Base-by-base conservation (phyloP, 2,113 vertebrate genomes). In the Narcine bancroftii region DNA sequence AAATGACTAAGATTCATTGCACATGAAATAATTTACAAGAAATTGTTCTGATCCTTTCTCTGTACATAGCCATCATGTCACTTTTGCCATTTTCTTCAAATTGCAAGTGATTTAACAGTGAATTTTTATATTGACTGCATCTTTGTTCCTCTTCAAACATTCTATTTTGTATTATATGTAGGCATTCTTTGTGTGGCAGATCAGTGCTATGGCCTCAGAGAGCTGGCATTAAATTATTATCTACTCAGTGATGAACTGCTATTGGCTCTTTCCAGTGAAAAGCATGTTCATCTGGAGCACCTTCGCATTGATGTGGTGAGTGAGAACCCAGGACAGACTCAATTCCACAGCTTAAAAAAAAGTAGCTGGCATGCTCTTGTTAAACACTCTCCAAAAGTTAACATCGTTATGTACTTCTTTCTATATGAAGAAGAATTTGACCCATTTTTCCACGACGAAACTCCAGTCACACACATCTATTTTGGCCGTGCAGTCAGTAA, bases 121-220 rank as follows among this genome's bases (percentile, higher is more conserved):
- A 26, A 9, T 33, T 87, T 60, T 50, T 47, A 15, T 56, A 53
- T 85, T 66, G 39, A 66, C 39, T 45, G n/a, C 36, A 66, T 66
- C 21, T 24, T 65, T 89, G 63, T 66, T 89, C 24, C 17, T 89
- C 36, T 66, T 69, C 45, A 29, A 56, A 15, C 45, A 69, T 69
- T 45, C 81, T 39, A 29, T 89, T 75, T 42, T 92, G 73, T 85
- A 91, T 93, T 4, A 85, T 94, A 92, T 50, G 63, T 93, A 97
- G 96, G 96, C 33, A 95, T 97, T 92, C 95, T 97, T n/a, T 96
- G 96, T 93, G 96, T 97, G 65, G 96, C 96, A 65, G 95, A 97
- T 91, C 96, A 96, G 93, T 97, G 96, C 92, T 95, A 96, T 0
- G 96, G 96, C 69, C 95, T 97, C 42, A 94, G 96, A 29, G 96